phyloP scores from a whole-genome alignment of 2,797 vertebrate species.

The Sebastes vulpes region DNA sequence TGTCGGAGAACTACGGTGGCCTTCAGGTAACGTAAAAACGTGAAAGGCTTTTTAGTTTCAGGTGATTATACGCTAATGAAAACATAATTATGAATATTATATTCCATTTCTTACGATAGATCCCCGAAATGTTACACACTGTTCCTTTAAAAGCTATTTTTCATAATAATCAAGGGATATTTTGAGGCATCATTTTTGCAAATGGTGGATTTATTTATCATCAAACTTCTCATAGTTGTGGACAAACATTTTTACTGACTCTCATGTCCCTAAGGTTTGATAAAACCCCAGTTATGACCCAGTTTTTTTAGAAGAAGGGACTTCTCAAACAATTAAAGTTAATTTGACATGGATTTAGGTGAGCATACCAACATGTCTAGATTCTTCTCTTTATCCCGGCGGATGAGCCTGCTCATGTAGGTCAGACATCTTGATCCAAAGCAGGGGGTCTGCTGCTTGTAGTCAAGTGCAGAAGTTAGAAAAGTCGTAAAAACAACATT shows the following conservation, averaged over 20 bases:
- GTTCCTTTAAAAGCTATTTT: background rate
- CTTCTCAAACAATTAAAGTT: conserved; percentile 20
- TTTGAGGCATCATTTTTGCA: background rate
- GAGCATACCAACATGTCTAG: conserved; percentile 33
- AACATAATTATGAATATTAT: too few relatives aligned
- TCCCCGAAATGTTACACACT: too few relatives aligned
- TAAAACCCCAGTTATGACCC: background rate
- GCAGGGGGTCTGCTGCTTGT: background rate
- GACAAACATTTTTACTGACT: background rate
- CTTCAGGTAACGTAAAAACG: too few relatives aligned
- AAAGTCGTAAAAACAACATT: background rate
- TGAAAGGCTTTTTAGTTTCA: too few relatives aligned
- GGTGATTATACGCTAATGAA: too few relatives aligned
- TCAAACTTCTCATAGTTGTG: background rate
- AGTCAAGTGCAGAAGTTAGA: background rate
- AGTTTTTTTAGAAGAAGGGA: conserved; percentile 3
- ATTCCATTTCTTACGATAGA: too few relatives aligned
- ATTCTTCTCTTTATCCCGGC: conserved; percentile 34
- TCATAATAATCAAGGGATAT: background rate
- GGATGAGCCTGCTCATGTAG: conserved; percentile 22
- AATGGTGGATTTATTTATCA: background rate
- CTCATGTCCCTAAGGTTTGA: background rate
- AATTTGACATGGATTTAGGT: conserved; percentile 44
- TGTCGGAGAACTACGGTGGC: too few relatives aligned
- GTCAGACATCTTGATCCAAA: conserved; percentile 32